Conservation (phyloP, 2,113 vertebrate species). For the Sebastes schlegelii region DNA sequence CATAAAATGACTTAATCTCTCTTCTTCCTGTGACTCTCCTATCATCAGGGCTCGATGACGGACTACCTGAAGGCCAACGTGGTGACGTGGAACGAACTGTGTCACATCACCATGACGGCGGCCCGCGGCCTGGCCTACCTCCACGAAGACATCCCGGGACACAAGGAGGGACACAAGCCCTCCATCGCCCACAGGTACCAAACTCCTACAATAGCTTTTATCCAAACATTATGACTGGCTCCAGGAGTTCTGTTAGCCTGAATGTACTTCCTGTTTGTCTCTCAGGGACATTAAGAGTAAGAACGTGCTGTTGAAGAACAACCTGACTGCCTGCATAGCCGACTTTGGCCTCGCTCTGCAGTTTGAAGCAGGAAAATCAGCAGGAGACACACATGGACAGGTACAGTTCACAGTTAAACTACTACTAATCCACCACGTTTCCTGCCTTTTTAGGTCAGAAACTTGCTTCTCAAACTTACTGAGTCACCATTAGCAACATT, state of each 20-base stretch:
- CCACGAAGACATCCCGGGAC: constrained; percentile 96
- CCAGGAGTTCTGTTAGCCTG: neutral
- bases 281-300: constrained; percentile 98
- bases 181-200: constrained; percentile 94
- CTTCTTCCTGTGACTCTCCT: neutral
- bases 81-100: constrained; percentile 97
- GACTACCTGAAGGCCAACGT: constrained; percentile 98
- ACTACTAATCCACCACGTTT: neutral
- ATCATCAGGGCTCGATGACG: constrained; percentile 91
- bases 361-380: constrained; percentile 97
- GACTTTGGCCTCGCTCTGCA: constrained; percentile 97
- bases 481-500: no score
- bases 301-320: constrained; percentile 96
- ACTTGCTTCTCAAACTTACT: neutral
- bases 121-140: constrained; percentile 96
- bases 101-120: constrained; percentile 94
- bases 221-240: no score
- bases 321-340: constrained; percentile 94
- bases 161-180: constrained; percentile 97
- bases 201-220: neutral
- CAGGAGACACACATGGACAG: constrained; percentile 97
- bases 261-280: neutral
- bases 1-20: neutral
- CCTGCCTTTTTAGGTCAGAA: neutral
- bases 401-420: constrained; percentile 53